Base-by-base conservation (phyloP, 2,113 vertebrate genomes). In the Aspiorhynchus laticeps region DNA sequence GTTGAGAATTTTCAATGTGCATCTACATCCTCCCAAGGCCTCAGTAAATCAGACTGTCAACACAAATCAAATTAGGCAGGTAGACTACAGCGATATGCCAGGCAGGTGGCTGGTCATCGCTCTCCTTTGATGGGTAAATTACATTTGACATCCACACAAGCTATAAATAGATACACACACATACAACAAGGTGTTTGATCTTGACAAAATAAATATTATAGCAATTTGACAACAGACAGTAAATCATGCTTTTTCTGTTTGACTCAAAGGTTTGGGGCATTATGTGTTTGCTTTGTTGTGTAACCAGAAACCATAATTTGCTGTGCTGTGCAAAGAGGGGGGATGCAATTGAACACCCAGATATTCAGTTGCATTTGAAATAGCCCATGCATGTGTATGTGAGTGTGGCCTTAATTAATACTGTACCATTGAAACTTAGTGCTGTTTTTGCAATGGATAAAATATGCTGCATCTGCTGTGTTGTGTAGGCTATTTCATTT, bases 11-110 rank as follows among this genome's bases (percentile, higher is more conserved):
- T 67, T 86, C 75, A 88, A 88, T 80, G 84, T 76, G 84, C 84
- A 88, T 83, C 69, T 86, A 48, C 46, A 84, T 83, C 56, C 75
- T 80, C 67, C 24, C 56, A 83, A 87, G 78, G 71, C 74, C 51
- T 85, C 85, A 80, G 65, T 85, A 89, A 87, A 87, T 89, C 88
- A 90, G 74, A 84, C 86, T 86, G 84, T 90, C 88, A 86, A 86
- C 86, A 86, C 88, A 88, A 90, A 90, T 88, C 84, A 87, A 86
- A 90, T 90, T 88, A 90, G 80, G 67, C 86, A 88, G 86, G 84
- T 84, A 74, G 82, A 84, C 82, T 83, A 86, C 67, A 85, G 84
- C 79, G 84, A 82, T 65, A 83, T 83, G 63, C 31, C 82, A 53
- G 82, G 43, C 63, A 86, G 88, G 86, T 89, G 79, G 83, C 65